Percentiles rank a stretch among this genome's conserved stretches.
phyloP scores from a whole-genome alignment of 2,113 vertebrate genomes.

The Dromiciops gliroides region DNA sequence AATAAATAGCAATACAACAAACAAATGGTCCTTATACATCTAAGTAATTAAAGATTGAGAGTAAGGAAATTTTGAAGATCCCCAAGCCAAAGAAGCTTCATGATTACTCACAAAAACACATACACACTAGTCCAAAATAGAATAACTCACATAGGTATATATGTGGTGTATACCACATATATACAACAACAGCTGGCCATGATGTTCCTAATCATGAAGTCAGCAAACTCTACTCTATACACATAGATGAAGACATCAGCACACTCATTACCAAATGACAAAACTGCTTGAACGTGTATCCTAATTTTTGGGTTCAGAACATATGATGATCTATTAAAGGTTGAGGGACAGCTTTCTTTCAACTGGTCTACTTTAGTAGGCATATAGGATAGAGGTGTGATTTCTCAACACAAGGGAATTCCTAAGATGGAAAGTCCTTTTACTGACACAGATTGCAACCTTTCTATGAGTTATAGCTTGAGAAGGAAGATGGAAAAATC shows the following conservation, averaged over 20 bases:
- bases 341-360: neutral
- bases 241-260: neutral
- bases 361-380: neutral
- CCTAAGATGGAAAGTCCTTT: neutral
- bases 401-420: neutral
- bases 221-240: neutral
- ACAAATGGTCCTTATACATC: no score
- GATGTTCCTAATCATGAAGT: no score
- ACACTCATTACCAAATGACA: neutral
- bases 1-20: no score
- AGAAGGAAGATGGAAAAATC: neutral
- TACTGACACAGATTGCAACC: neutral
- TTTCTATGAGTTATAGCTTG: neutral
- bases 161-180: neutral
- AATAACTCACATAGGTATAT: neutral
- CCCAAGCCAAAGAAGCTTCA: neutral
- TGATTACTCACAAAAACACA: no score
- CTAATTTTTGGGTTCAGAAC: neutral
- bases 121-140: neutral
- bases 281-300: neutral
- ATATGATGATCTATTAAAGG: neutral
- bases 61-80: neutral
- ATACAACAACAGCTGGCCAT: neutral
- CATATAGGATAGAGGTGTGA: neutral
- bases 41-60: no score